Evolutionary conservation across 2,797 vertebrate species (phyloP).

Genomic region (Erpetoichthys calabaricus): DNA sequence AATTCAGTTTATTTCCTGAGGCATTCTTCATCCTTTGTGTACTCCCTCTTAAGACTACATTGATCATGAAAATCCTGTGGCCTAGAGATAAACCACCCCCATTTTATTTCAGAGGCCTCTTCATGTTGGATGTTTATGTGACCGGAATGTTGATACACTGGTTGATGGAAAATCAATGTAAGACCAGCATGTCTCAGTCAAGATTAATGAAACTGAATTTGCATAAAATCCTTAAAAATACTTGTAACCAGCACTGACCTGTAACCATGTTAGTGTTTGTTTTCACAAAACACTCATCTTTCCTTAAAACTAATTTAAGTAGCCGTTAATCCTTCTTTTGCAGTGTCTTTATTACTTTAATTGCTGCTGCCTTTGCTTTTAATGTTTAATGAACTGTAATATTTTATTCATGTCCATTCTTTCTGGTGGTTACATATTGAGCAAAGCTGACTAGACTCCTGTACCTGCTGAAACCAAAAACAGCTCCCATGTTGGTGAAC

Average conservation of each 20-base stretch:
- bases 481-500: too few species aligned
- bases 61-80: constrained; percentile 45
- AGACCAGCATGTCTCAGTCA: constrained; percentile 31
- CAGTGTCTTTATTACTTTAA: too few species aligned
- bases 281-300: too few species aligned
- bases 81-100: constrained; percentile 38
- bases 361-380: too few species aligned
- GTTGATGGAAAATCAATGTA: constrained; percentile 51
- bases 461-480: too few species aligned
- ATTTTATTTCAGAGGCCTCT: constrained; percentile 25
- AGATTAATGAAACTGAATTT: constrained; percentile 41
- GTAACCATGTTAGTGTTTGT: too few species aligned
- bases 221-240: constrained; percentile 12
- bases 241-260: background rate
- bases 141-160: constrained; percentile 36
- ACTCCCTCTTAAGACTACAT: constrained; percentile 33
- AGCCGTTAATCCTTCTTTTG: too few species aligned
- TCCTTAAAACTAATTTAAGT: too few species aligned
- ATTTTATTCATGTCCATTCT: too few species aligned
- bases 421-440: too few species aligned
- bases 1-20: constrained; percentile 48
- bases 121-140: constrained; percentile 30
- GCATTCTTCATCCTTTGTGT: constrained; percentile 42
- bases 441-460: too few species aligned
- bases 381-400: too few species aligned